A percentile compares a stretch with the other conserved stretches of the same genome.
These are phyloP conservation scores for Balanococcus diminutus DNA, from an alignment of 2,888 invertebrate genomes.

Conservation along the genomic window DNA sequence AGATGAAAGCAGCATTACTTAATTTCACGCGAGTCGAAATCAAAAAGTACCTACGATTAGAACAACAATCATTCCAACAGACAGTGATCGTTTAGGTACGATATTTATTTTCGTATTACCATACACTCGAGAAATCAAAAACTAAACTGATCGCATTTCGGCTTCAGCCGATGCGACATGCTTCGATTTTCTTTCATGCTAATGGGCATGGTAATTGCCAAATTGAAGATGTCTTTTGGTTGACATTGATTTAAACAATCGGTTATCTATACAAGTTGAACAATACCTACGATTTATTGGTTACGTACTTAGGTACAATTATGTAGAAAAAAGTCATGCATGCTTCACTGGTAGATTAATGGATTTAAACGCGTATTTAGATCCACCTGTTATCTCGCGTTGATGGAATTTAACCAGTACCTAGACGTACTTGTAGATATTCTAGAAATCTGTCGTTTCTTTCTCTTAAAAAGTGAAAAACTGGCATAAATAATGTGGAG, in stretches of 20 bases:
- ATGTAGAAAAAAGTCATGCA: neutral
- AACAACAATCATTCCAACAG: neutral
- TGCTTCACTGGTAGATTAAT: neutral
- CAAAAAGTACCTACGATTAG: neutral
- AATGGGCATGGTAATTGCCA: slow-evolving; percentile 11
- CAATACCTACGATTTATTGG: neutral
- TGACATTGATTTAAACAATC: slow-evolving; percentile 24
- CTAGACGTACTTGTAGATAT: too few relatives aligned
- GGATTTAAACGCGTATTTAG: neutral
- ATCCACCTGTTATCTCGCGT: neutral
- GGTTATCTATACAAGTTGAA: neutral
- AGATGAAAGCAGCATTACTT: slow-evolving; percentile 7
- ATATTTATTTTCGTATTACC: neutral
- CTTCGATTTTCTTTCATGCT: neutral
- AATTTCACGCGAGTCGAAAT: neutral
- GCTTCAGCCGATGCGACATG: neutral
- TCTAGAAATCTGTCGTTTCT: too few relatives aligned
- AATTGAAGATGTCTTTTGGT: neutral
- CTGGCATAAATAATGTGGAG: too few relatives aligned
- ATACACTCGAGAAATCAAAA: neutral
- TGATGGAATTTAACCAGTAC: neutral
- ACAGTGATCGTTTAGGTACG: neutral
- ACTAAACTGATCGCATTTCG: neutral
- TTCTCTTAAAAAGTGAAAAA: too few relatives aligned
- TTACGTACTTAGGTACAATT: too few relatives aligned